phyloP scores from a whole-genome alignment of 2,888 invertebrate species.

The Plebejus melissa region DNA sequence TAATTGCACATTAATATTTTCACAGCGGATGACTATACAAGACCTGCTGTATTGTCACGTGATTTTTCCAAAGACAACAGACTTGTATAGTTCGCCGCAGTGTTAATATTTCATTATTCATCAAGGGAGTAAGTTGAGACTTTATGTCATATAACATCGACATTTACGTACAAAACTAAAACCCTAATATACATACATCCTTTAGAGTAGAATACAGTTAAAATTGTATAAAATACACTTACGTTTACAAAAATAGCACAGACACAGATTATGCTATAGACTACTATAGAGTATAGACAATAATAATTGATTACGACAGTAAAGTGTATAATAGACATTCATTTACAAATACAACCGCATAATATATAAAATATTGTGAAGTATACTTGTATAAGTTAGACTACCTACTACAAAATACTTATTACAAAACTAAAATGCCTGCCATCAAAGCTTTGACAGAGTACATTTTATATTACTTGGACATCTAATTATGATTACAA shows the following conservation, averaged over 20 bases:
- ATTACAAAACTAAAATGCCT: background rate
- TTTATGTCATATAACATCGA: background rate
- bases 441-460: background rate
- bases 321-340: slow-evolving; percentile 11
- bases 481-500: background rate
- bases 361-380: slow-evolving; percentile 8
- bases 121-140: background rate
- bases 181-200: background rate
- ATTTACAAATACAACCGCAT: slow-evolving; percentile 2
- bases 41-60: background rate
- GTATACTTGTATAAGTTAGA: slow-evolving; percentile 8
- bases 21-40: background rate
- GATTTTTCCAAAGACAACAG: background rate
- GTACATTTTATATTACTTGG: background rate
- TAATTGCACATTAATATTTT: background rate
- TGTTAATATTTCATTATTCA: background rate
- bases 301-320: background rate
- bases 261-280: background rate
- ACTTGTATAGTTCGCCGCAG: background rate
- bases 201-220: background rate
- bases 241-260: slow-evolving; percentile 1
- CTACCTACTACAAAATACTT: background rate
- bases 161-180: background rate
- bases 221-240: background rate
- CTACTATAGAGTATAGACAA: background rate